Conservation (phyloP, 2,113 vertebrate species). For the Gavia stellata region DNA sequence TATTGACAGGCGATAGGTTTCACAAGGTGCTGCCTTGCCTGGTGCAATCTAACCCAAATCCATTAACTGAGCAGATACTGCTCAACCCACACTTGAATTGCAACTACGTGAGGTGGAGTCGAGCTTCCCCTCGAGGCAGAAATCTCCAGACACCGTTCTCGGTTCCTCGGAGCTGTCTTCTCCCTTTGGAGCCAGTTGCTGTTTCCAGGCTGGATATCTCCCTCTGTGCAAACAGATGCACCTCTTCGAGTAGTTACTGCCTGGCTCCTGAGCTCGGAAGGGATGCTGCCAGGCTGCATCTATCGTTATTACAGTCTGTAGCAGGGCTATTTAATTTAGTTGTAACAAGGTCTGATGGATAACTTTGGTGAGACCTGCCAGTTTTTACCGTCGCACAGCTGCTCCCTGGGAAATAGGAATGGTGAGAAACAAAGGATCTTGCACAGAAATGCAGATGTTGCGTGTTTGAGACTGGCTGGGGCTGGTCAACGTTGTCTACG, state of each 20-base stretch:
- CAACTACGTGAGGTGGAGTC: background rate
- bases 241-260: background rate
- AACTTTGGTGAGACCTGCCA: background rate
- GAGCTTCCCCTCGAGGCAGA: background rate
- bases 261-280: background rate
- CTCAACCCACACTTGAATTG: background rate
- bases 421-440: background rate
- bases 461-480: background rate
- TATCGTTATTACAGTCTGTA: background rate
- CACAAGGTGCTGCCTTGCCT: background rate
- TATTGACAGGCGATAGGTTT: fast-evolving
- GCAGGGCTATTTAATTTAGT: background rate
- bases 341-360: background rate
- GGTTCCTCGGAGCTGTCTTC: background rate
- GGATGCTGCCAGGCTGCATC: background rate
- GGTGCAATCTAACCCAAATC: background rate
- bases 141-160: background rate
- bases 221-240: background rate
- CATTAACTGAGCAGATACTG: background rate
- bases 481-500: fast-evolving
- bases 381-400: background rate
- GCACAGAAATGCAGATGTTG: background rate
- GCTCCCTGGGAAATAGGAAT: background rate
- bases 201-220: background rate
- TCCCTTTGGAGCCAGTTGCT: background rate